Base-by-base conservation (phyloP, 2,888 invertebrate genomes). In the Ceraclea dissimilis region DNA sequence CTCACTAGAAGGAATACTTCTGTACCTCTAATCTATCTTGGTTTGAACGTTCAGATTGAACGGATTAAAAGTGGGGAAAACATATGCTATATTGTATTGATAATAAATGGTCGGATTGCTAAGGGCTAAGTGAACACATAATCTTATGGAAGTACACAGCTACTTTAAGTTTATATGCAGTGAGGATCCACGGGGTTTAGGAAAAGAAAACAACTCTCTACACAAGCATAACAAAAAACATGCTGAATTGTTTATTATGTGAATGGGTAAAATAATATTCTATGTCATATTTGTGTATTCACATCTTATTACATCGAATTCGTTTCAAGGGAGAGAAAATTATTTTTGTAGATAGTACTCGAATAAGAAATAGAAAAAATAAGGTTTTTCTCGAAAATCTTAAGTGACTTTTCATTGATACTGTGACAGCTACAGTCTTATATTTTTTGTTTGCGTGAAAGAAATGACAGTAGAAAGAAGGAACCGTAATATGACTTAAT, bases 341-440 rank as follows among this genome's bases (percentile, higher is more conserved):
- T 39, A 39, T 39, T 39, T n/a, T 39, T 39, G 16, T 8, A 39
- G 13, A 39, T 13, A 39, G 5, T 39, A 16, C 13, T 39, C 13
- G 5, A 39, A 13, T n/a, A 39, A 39, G 16, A 13, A 39, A 39
- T 39, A 5, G 39, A 8, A 39, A 39, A 39, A 39, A 39, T 5
- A 6, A 26, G 13, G 5, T 39, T 39, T 13, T 39, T 39, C 13
- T 39, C 13, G 13, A 16, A 39, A 39, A 39, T 13, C 13, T 31
- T 8, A 39, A 39, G 39, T 39, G 39, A 39, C 39, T 39, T 39
- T 39, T 39, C 39, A 39, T 39, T 39, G 39, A 39, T 39, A 39
- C n/a, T 13, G 13, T 39, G 4, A n/a, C 13, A 13, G 39, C n/a
- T 13, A n/a, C 13, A 31, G 39, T 39, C 16, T 16, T 4, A 39